phyloP scores from a whole-genome alignment of 2,888 invertebrate species.

The Diarsia brunnea region DNA sequence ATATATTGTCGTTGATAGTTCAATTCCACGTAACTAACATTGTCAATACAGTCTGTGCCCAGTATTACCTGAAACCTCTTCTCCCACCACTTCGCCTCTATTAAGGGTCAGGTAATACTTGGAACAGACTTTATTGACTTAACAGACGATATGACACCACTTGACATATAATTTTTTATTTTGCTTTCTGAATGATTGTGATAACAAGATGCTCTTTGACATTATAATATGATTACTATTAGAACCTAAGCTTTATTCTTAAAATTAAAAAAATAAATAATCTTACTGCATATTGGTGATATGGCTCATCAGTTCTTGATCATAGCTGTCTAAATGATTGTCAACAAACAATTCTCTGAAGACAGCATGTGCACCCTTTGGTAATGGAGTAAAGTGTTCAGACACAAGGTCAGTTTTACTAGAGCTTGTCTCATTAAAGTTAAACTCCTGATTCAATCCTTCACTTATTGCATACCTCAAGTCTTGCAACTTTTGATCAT shows the following conservation, averaged over 20 bases:
- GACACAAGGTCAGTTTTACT: conserved; percentile 45
- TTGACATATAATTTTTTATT: no score
- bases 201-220: background rate
- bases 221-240: background rate
- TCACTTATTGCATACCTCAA: conserved; percentile 87
- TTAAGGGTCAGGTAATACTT: no score
- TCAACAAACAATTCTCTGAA: conserved; percentile 86
- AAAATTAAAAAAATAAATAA: no score
- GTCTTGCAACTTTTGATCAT: conserved; percentile 87
- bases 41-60: no score
- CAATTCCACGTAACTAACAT: no score
- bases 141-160: no score
- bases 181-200: no score
- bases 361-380: conserved; percentile 86
- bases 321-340: conserved; percentile 84
- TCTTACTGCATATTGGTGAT: conserved; percentile 86
- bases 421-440: conserved; percentile 66
- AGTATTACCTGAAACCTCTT: no score
- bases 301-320: conserved; percentile 85
- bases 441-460: conserved; percentile 86
- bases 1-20: no score
- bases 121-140: no score
- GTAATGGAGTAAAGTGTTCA: conserved; percentile 64
- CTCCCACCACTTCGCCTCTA: no score
- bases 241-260: no score